These are phyloP conservation scores for Varanus komodoensis DNA, from an alignment of 2,113 vertebrate species.

Conservation along the genomic window DNA sequence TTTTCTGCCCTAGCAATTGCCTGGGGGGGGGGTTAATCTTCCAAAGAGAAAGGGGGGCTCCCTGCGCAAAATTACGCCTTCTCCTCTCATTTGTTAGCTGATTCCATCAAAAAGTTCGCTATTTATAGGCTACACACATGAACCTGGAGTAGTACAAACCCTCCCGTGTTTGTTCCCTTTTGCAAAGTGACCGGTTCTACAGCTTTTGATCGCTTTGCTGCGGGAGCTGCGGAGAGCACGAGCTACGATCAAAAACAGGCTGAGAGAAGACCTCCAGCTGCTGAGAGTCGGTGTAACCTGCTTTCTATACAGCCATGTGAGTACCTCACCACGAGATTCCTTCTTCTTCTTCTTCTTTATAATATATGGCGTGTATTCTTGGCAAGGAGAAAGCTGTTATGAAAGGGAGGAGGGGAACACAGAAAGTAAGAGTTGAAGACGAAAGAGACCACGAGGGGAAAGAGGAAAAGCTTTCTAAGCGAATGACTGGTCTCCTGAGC, in stretches of 20 bases:
- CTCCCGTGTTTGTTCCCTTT: conserved; percentile 70
- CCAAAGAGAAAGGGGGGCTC: conserved; percentile 72
- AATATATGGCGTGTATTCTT: conserved; percentile 24
- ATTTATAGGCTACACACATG: conserved; percentile 81
- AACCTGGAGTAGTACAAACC: conserved; percentile 73
- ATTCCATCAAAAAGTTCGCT: conserved; percentile 83
- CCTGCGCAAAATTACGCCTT: conserved; percentile 76
- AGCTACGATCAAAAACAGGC: conserved; percentile 44
- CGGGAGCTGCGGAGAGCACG: conserved; percentile 32
- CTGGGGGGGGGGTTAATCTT: conserved; percentile 67
- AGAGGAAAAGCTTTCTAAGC: conserved; percentile 54
- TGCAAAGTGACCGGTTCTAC: conserved; percentile 71
- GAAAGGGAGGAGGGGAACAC: conserved; percentile 50
- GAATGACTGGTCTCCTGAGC: conserved; percentile 59
- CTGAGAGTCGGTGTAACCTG: conserved; percentile 14
- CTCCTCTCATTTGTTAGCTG: conserved; percentile 80
- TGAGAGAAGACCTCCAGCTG: conserved; percentile 63
- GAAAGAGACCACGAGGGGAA: conserved; percentile 43
- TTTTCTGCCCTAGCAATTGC: conserved; percentile 71
- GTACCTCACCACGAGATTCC: conserved; percentile 66
- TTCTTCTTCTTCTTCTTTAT: background rate
- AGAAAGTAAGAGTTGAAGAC: conserved; percentile 58
- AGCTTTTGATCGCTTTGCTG: conserved; percentile 62
- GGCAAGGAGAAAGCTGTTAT: conserved; percentile 55
- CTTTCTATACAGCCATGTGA: conserved; percentile 79